Evolutionary conservation across 2,888 invertebrate species (phyloP).

Genomic region (Lamellibrachia satsuma): DNA sequence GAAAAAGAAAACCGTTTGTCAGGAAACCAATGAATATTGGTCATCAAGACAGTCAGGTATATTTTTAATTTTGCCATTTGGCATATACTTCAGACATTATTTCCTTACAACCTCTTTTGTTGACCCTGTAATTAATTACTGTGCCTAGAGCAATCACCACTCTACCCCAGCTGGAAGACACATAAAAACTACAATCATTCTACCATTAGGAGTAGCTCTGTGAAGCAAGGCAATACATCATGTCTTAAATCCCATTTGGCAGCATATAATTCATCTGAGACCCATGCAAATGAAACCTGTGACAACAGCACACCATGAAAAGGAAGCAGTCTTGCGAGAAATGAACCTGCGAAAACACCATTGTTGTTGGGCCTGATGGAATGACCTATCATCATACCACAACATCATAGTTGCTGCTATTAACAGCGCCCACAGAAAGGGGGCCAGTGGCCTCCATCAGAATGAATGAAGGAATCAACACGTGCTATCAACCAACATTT

Average conservation of each 20-base stretch:
- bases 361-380: neutral
- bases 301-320: neutral
- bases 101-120: neutral
- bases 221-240: neutral
- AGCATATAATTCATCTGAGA: neutral
- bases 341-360: conserved; percentile 10
- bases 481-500: neutral
- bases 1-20: neutral
- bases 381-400: neutral
- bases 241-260: conserved; percentile 10
- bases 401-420: neutral
- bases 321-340: conserved; percentile 3
- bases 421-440: neutral
- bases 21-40: neutral
- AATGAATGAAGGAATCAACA: neutral
- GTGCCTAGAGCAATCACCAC: neutral
- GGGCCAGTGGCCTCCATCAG: neutral
- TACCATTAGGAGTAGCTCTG: neutral
- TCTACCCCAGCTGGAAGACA: neutral
- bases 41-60: neutral
- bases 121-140: neutral
- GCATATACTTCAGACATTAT: neutral
- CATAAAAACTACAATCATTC: neutral
- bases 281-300: neutral
- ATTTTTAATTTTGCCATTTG: neutral